A percentile compares a stretch with the other conserved stretches of the same genome.
Evolutionary conservation across 2,888 invertebrate species (phyloP).

Genomic region (Sipunculus nudus): DNA sequence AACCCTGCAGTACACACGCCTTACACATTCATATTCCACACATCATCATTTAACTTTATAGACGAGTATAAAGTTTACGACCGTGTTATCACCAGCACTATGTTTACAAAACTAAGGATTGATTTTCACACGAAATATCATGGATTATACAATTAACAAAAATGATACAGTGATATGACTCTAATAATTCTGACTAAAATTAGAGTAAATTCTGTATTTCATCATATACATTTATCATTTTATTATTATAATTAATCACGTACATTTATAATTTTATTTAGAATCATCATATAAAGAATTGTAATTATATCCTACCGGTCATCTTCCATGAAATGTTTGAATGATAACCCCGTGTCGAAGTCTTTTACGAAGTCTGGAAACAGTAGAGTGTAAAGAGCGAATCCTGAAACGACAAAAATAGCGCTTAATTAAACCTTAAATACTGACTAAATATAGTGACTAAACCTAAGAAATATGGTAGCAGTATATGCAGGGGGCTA

Average conservation of each 20-base stretch:
- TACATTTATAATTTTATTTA: background rate
- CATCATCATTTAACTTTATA: too few relatives aligned
- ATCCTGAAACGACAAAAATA: constrained; percentile 43
- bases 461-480: too few relatives aligned
- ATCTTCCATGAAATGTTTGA: constrained; percentile 54
- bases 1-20: constrained; percentile 38
- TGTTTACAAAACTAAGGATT: too few relatives aligned
- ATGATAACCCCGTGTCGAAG: constrained; percentile 43
- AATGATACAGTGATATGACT: too few relatives aligned
- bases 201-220: background rate
- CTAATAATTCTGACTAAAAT: background rate
- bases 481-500: too few relatives aligned
- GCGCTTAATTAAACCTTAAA: background rate
- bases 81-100: too few relatives aligned
- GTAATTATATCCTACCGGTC: constrained; percentile 48
- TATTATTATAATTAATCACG: background rate
- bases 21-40: background rate
- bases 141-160: too few relatives aligned
- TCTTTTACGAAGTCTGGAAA: constrained; percentile 57
- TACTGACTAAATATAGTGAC: background rate
- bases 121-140: too few relatives aligned
- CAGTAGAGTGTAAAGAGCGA: constrained; percentile 54
- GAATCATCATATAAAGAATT: background rate
- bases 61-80: too few relatives aligned
- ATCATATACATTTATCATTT: background rate